Conservation (phyloP, 2,888 invertebrate species). For the Candidula unifasciata region DNA sequence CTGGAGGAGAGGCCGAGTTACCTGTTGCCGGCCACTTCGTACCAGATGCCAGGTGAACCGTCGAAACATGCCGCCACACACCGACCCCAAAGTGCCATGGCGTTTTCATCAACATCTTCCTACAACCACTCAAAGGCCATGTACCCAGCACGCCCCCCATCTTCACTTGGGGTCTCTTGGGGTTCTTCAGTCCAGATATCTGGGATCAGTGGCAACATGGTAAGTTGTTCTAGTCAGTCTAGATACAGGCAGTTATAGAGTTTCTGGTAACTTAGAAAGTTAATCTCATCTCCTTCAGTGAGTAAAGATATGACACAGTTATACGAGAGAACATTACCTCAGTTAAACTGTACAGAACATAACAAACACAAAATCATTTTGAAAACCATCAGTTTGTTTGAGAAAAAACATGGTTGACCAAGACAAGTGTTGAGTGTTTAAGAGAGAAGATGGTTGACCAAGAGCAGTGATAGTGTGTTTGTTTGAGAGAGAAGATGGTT, state of each 20-base stretch:
- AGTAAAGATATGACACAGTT: no score
- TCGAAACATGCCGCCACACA: constrained; percentile 31
- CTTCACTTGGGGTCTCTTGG: constrained; percentile 52
- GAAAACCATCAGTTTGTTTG: no score
- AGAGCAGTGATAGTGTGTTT: no score
- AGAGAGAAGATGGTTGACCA: no score
- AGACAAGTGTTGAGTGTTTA: no score
- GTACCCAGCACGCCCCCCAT: constrained; percentile 49
- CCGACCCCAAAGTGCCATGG: constrained; percentile 46
- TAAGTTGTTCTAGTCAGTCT: background rate
- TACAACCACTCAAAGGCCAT: background rate
- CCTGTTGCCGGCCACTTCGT: background rate
- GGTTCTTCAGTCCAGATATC: constrained; percentile 10
- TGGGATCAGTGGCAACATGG: background rate
- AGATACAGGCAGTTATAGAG: no score
- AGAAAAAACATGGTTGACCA: no score
- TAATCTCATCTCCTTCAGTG: no score
- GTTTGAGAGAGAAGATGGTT: no score
- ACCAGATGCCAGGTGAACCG: constrained; percentile 1
- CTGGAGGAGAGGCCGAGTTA: background rate
- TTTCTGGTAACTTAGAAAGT: background rate
- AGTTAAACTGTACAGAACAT: no score
- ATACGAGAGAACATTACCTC: no score
- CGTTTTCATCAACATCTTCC: constrained; percentile 28
- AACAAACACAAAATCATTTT: no score